Percentiles rank a stretch among this genome's conserved stretches.
phyloP scores from a whole-genome alignment of 1,140 invertebrate species.

The Ectropis grisescens region DNA sequence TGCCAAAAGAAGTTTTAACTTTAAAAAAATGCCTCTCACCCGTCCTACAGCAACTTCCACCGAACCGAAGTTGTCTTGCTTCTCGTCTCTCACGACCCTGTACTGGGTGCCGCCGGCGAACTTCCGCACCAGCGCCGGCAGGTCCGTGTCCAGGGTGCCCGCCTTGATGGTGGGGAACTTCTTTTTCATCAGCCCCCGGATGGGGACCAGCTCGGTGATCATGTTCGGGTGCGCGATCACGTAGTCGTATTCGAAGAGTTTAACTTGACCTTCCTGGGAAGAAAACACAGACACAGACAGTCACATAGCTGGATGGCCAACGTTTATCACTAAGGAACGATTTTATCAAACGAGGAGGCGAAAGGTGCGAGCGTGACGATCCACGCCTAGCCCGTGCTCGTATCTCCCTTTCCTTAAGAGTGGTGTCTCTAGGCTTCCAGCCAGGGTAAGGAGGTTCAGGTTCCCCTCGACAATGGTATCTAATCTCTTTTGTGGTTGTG shows the following conservation, averaged over 20 bases:
- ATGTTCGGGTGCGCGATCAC: conserved; percentile 84
- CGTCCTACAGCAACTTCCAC: conserved; percentile 77
- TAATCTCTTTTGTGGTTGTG: too few species aligned
- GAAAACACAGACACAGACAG: not conserved
- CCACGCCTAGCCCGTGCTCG: too few species aligned
- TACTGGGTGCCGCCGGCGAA: conserved; percentile 79
- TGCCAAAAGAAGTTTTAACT: too few species aligned
- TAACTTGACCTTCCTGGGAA: conserved; percentile 75
- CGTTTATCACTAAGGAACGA: too few species aligned
- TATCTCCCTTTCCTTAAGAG: too few species aligned
- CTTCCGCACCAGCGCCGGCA: conserved; percentile 72
- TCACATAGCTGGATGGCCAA: not conserved
- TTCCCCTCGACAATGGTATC: too few species aligned
- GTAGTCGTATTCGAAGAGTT: conserved; percentile 79
- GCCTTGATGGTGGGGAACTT: conserved; percentile 78
- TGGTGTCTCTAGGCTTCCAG: too few species aligned
- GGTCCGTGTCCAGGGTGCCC: conserved; percentile 78
- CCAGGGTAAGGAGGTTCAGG: too few species aligned
- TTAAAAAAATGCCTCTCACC: too few species aligned
- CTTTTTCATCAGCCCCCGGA: conserved; percentile 82
- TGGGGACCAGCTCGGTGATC: conserved; percentile 78
- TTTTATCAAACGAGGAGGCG: too few species aligned
- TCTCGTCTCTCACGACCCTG: conserved; percentile 73
- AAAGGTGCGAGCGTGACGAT: too few species aligned
- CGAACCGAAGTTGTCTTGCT: conserved; percentile 77